phyloP scores from a whole-genome alignment of 2,113 vertebrate species.

The Indicator indicator region DNA sequence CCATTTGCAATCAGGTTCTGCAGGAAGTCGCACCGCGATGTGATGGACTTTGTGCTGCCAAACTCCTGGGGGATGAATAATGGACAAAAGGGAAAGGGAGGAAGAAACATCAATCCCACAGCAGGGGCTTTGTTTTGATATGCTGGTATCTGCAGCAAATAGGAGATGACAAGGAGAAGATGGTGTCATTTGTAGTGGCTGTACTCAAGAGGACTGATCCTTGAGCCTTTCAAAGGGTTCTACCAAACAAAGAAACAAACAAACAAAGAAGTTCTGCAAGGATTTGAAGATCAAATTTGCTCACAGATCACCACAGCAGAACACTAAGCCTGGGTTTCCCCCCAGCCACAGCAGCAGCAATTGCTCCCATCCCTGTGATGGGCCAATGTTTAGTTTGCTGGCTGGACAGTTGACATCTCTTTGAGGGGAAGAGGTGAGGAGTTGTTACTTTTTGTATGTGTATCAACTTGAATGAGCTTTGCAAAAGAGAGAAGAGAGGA shows the following conservation, averaged over 20 bases:
- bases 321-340: background rate
- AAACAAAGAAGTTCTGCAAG: background rate
- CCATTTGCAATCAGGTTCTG: slow-evolving; percentile 84
- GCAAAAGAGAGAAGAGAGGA: background rate
- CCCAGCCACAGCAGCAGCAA: background rate
- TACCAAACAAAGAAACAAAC: background rate
- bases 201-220: background rate
- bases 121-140: background rate
- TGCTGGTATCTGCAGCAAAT: background rate
- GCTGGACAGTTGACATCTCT: background rate
- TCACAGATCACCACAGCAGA: background rate
- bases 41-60: slow-evolving; percentile 78
- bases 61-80: slow-evolving; percentile 81
- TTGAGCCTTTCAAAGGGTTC: background rate
- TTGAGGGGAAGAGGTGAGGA: background rate
- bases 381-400: background rate
- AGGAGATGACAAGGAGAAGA: background rate
- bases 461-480: background rate
- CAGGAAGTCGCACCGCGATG: slow-evolving; percentile 87
- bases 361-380: background rate
- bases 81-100: background rate
- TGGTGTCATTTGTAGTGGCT: background rate
- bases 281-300: background rate
- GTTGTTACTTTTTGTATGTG: rapidly evolving
- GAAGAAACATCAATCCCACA: background rate